Conservation (phyloP, 2,113 vertebrate genomes). For the Falcunculus frontatus region DNA sequence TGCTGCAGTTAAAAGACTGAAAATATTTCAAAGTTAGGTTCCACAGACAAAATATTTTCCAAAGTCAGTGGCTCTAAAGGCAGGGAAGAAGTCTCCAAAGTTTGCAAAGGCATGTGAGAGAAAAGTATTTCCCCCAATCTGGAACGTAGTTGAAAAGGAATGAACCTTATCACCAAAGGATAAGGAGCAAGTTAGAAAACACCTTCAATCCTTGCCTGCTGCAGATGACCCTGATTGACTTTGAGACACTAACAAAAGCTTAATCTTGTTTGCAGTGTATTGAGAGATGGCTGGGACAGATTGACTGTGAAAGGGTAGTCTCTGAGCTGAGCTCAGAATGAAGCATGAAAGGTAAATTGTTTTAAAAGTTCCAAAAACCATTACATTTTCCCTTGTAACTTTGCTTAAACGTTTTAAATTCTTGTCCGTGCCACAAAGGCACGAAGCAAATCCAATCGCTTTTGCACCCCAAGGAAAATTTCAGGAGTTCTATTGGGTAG, state of each 20-base stretch:
- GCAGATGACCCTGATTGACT: conserved; percentile 54
- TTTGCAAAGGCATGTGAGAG: not conserved
- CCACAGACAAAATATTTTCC: not conserved
- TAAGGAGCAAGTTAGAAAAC: conserved; percentile 13
- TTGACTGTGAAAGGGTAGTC: conserved; percentile 41
- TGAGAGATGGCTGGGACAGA: conserved; percentile 55
- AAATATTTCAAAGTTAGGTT: not conserved
- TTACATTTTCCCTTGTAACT: conserved; percentile 34
- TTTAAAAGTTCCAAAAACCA: conserved; percentile 41
- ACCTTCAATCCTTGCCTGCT: conserved; percentile 5
- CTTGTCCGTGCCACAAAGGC: not conserved
- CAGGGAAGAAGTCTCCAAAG: not conserved
- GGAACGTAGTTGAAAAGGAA: conserved; percentile 13
- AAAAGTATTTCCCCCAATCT: not conserved
- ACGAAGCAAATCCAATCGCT: not conserved
- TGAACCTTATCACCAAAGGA: not conserved
- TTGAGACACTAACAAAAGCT: conserved; percentile 57
- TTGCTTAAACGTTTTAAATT: conserved; percentile 17
- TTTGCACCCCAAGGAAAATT: not conserved
- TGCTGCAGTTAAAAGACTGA: not conserved
- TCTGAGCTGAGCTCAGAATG: not conserved
- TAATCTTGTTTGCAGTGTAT: conserved; percentile 55
- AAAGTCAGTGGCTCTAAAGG: not conserved
- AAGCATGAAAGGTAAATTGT: conserved; percentile 18
- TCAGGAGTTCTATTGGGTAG: not conserved